Evolutionary conservation across 2,797 vertebrate genomes (phyloP), one percentile per base, ranked within the genome.

Genomic region (Neosilurus mollespiculum): DNA sequence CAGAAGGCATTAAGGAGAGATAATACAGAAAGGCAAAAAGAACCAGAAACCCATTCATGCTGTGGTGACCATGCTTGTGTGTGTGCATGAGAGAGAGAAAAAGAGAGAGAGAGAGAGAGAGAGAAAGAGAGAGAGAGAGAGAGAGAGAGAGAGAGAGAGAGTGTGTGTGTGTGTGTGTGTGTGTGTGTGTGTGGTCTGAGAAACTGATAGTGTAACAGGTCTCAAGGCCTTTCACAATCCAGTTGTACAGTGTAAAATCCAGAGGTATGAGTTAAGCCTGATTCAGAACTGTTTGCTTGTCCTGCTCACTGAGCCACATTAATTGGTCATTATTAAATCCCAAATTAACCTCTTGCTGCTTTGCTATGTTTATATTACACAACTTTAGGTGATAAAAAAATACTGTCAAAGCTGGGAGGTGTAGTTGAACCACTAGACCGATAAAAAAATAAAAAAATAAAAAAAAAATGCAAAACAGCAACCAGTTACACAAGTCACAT

Each of bases 311-410:
- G 93, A 94, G 93, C 92, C 93, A 89, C 88, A 90, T 90, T 94
- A 95, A 94, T 94, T 92, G 90, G 91, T 90, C 86, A 56, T 92
- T 91, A 94, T 94, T 94, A 94, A 92, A 93, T 90, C 90, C 92
- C 83, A 90, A 92, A 94, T 94, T 93, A 94, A 89, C 91, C 91
- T 91, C 92, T 92, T 92, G 87, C 92, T 88, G 93, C 93, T 92
- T 93, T 93, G 89, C 92, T 93, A 91, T 89, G 86, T 92, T 91
- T 94, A 91, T 91, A 93, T 94, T 93, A 94, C 92, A 93, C 93
- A 93, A 93, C 90, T 93, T 87, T 83, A 78, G 90, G 93, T 43
- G 88, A 92, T 89, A 90, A 86, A 77, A 93, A 92, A 94, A 92
- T 91, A 93, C 91, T 91, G 90, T 90, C 87, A 89, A 88, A 91